Evolutionary conservation across 2,113 vertebrate species (phyloP).

Genomic region (Pelobates fuscus): DNA sequence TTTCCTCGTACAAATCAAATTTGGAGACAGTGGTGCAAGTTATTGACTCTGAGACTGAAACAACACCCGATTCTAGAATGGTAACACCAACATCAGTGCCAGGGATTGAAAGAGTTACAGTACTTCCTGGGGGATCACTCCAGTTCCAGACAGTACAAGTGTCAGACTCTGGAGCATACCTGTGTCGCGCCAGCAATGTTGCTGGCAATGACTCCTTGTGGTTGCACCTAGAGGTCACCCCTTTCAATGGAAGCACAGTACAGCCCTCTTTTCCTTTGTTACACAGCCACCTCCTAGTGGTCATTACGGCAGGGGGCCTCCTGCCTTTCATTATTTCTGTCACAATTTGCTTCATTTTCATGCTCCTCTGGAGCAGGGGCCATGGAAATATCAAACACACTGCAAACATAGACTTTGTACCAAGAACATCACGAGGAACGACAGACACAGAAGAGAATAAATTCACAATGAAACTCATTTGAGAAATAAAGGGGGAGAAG

Average conservation of each 20-base stretch:
- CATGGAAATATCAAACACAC: conserved; percentile 85
- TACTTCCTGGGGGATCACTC: conserved; percentile 75
- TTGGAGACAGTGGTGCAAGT: too few species aligned
- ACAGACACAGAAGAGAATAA: conserved; percentile 63
- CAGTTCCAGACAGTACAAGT: conserved; percentile 79
- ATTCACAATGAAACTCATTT: conserved; percentile 78
- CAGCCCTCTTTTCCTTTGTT: conserved; percentile 26
- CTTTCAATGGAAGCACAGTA: conserved; percentile 51
- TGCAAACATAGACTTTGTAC: conserved; percentile 79
- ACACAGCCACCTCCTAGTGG: conserved; percentile 75
- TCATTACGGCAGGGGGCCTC: conserved; percentile 83
- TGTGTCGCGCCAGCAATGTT: conserved; percentile 77
- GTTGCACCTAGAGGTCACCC: conserved; percentile 74
- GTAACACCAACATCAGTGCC: background rate
- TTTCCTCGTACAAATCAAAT: background rate
- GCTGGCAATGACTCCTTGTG: conserved; percentile 81
- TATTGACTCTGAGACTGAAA: background rate
- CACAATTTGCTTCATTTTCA: conserved; percentile 83
- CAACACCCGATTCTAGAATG: background rate
- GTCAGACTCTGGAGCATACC: conserved; percentile 76
- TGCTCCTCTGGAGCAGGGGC: conserved; percentile 87
- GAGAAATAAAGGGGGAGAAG: conserved; percentile 26
- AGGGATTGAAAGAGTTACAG: conserved; percentile 69
- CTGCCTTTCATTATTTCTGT: conserved; percentile 86
- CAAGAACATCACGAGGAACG: conserved; percentile 62